Evolutionary conservation across 2,113 vertebrate genomes (phyloP), one percentile per base, ranked within the genome.

Genomic region (Pagrus major): DNA sequence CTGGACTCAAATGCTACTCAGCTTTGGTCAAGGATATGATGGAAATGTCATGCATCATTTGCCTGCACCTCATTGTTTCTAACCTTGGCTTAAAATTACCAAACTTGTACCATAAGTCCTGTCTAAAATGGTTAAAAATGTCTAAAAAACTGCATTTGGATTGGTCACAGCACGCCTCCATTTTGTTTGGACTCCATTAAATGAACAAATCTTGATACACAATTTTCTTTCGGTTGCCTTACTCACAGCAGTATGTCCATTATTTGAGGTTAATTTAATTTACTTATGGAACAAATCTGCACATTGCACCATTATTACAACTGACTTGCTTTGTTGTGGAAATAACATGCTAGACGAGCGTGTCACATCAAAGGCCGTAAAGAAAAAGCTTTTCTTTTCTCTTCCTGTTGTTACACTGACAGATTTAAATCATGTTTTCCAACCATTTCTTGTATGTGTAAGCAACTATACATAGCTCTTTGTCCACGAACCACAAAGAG

Each of bases 361-460:
- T 9, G 9, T 9, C 21, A n/a, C 14, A 66, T 44, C 7, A 1
- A 70, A 71, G 35, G 35, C 23, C 7, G 29, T 41, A n/a, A 16
- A n/a, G 54, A 83, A 46, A 29, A 64, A 67, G 76, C 5, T 16
- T 5, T 3, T 29, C 1, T 58, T 64, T 51, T 70, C 23, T 78
- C 23, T 39, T 35, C 44, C 47, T 7, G 35, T 54, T 39, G 60
- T 23, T 55, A 29, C 25, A 44, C 41, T 31, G 42, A 60, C 41
- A 68, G 67, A 82, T 81, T 78, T 78, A 82, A 73, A 65, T 33
- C 6, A n/a, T 41, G 33, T 71, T 67, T 55, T 70, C 47, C 49
- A 68, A 25, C 39, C 35, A 69, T 66, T 81, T 78, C 64, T 41
- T 51, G 27, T 47, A 6, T 33, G 65, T 66, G 72, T 42, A 44